Conservation (phyloP, 2,888 invertebrate species). For the Spicauda simplicius region DNA sequence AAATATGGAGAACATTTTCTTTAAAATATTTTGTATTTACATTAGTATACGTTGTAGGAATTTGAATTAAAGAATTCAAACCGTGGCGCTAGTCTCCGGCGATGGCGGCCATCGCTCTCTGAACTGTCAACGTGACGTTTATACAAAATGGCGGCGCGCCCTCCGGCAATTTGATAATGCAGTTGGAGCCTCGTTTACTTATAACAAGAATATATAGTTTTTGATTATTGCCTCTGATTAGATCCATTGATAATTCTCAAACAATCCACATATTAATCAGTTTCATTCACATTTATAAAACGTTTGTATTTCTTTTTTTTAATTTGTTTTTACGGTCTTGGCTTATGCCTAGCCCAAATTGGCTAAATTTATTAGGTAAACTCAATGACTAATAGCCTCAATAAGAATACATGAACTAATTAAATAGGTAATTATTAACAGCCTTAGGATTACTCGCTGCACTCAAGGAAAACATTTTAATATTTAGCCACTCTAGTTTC, state of each 20-base stretch:
- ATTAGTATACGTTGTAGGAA: neutral
- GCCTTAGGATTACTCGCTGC: neutral
- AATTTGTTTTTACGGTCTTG: too few species aligned
- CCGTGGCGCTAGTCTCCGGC: neutral
- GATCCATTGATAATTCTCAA: too few species aligned
- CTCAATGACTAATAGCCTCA: too few species aligned
- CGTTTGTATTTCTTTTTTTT: too few species aligned
- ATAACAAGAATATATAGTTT: too few species aligned
- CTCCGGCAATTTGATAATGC: neutral
- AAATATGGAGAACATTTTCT: neutral
- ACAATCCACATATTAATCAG: too few species aligned
- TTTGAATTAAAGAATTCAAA: neutral
- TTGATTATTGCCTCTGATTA: too few species aligned
- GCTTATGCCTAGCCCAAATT: too few species aligned
- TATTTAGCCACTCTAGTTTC: constrained; percentile 9
- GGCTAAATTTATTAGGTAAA: too few species aligned
- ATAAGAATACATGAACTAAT: neutral
- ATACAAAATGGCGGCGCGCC: constrained; percentile 17
- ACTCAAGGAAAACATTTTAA: constrained; percentile 11
- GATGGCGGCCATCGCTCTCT: constrained; percentile 4
- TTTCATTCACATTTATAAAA: too few species aligned
- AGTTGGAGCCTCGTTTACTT: too few species aligned
- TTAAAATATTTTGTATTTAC: neutral
- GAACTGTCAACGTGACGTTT: constrained; percentile 27
- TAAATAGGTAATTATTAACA: neutral